phyloP scores from a whole-genome alignment of 2,888 invertebrate species.

The Alentia gelatinosa region DNA sequence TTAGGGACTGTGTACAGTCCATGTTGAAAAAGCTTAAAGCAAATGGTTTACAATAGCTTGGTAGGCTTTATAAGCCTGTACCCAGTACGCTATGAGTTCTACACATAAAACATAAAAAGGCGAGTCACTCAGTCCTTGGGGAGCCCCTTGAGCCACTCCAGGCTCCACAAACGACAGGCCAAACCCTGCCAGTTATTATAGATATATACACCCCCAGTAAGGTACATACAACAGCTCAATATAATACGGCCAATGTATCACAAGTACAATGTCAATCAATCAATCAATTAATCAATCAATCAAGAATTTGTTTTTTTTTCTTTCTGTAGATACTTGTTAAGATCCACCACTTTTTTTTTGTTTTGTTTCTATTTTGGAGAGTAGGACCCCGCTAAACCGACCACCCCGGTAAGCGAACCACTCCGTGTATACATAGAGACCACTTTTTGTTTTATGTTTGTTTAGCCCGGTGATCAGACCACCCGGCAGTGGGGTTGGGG shows the following conservation, averaged over 20 bases:
- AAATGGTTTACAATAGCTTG: slow-evolving; percentile 46
- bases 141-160: not conserved
- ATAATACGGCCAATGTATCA: not conserved
- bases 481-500: too few species aligned
- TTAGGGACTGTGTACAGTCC: slow-evolving; percentile 46
- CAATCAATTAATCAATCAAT: not conserved
- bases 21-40: slow-evolving; percentile 41
- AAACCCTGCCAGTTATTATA: not conserved
- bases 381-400: too few species aligned
- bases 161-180: slow-evolving; percentile 12
- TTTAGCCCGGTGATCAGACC: too few species aligned
- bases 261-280: slow-evolving; percentile 33
- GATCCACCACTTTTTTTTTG: not conserved
- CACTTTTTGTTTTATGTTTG: too few species aligned
- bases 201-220: not conserved
- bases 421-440: not conserved
- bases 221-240: not conserved
- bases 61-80: slow-evolving; percentile 31
- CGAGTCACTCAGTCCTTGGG: not conserved
- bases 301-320: too few species aligned
- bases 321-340: not conserved
- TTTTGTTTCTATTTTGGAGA: too few species aligned
- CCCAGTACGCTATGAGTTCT: not conserved
- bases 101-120: slow-evolving; percentile 31
- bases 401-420: too few species aligned